phyloP scores from a whole-genome alignment of 2,113 vertebrate species.

The Oncorhynchus keta region DNA sequence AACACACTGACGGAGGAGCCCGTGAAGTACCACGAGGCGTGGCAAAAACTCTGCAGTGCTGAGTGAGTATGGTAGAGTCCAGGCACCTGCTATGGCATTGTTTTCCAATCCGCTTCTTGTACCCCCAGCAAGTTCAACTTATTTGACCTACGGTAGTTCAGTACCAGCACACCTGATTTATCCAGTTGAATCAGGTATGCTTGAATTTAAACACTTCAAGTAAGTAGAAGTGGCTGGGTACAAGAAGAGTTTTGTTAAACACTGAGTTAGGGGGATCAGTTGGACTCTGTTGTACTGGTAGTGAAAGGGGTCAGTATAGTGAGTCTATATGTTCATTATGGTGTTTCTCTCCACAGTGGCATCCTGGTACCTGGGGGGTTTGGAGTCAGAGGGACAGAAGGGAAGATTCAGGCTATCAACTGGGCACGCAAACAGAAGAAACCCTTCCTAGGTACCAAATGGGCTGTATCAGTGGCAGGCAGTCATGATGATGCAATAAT shows the following conservation, averaged over 20 bases:
- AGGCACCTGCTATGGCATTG: background rate
- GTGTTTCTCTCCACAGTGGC: slow-evolving; percentile 71
- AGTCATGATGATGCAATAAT: background rate
- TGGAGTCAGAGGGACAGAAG: slow-evolving; percentile 93
- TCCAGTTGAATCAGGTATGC: no score
- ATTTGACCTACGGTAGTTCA: no score
- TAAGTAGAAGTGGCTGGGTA: no score
- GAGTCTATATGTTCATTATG: background rate
- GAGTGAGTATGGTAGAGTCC: slow-evolving; percentile 77
- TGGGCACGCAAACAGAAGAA: slow-evolving; percentile 97
- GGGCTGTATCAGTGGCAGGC: slow-evolving; percentile 11
- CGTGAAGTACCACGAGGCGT: slow-evolving; percentile 92
- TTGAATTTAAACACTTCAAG: no score
- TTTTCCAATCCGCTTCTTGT: no score
- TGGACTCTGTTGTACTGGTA: no score
- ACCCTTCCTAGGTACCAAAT: slow-evolving; percentile 85
- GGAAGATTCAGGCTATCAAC: slow-evolving; percentile 93
- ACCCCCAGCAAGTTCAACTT: no score
- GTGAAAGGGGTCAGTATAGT: background rate
- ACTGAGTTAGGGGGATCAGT: no score
- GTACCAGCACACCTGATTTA: no score
- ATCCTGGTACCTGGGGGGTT: slow-evolving; percentile 95
- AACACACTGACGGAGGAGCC: slow-evolving; percentile 87
- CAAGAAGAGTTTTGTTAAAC: no score
- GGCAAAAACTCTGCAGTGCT: slow-evolving; percentile 95